A percentile compares a stretch with the other conserved stretches of the same genome.
Conservation (phyloP, 1,140 invertebrate genomes). For the Centruroides vittatus region DNA sequence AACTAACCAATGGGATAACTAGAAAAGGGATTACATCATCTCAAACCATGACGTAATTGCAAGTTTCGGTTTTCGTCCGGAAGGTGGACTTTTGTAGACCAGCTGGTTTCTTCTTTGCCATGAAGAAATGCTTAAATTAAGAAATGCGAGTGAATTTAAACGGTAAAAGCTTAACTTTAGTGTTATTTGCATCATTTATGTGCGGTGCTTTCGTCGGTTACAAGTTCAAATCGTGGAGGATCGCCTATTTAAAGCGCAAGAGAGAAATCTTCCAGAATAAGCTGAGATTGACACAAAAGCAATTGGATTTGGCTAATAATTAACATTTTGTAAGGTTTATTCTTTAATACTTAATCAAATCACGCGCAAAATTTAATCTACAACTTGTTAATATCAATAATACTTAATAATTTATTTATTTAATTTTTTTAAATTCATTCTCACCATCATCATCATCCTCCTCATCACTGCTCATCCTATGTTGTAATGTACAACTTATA, state of each 20-base stretch:
- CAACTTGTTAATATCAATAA: no score
- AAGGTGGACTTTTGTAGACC: neutral
- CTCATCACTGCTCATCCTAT: no score
- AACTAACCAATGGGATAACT: neutral
- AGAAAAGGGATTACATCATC: neutral
- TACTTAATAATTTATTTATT: no score
- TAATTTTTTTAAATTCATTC: no score
- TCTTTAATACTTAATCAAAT: no score
- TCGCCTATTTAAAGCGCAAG: conserved; percentile 13
- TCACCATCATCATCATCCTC: no score
- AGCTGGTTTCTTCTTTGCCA: neutral
- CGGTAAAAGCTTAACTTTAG: conserved; percentile 2
- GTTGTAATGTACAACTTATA: no score
- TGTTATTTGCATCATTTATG: conserved; percentile 9
- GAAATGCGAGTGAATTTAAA: conserved; percentile 4
- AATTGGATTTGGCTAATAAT: conserved; percentile 10
- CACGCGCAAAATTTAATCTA: no score
- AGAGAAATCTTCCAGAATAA: conserved; percentile 11
- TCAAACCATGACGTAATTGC: neutral
- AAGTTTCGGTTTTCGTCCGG: neutral
- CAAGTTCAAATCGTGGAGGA: conserved; percentile 11
- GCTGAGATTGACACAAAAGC: conserved; percentile 4
- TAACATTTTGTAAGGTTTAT: neutral
- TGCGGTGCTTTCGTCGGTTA: conserved; percentile 10
- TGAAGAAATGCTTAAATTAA: neutral